These are phyloP conservation scores for Phodopus roborovskii DNA, from an alignment of 2,113 vertebrate genomes.

Conservation along the genomic window DNA sequence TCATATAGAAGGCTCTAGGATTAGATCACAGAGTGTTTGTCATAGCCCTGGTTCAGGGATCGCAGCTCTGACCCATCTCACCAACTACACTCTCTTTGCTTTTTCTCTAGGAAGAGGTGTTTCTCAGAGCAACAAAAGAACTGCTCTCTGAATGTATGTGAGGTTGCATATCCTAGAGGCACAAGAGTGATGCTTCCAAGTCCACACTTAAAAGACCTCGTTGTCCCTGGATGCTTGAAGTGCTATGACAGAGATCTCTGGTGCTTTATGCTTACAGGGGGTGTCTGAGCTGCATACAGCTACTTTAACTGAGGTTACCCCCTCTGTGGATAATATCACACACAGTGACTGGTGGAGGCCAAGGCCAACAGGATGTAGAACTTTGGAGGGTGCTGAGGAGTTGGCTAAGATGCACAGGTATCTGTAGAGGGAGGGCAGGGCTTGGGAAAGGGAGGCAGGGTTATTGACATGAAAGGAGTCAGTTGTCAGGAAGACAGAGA, in stretches of 20 bases:
- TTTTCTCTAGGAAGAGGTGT: background rate
- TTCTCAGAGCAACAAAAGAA: background rate
- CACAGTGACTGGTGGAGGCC: background rate
- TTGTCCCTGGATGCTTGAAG: background rate
- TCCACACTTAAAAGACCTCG: background rate
- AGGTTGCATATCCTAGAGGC: background rate
- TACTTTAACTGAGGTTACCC: background rate
- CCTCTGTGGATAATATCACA: rapidly evolving
- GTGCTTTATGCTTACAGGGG: background rate
- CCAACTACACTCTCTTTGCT: background rate
- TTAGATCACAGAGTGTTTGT: too few relatives aligned
- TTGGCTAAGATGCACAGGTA: background rate
- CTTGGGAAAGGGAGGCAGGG: background rate
- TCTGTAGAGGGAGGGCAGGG: background rate
- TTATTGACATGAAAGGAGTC: background rate
- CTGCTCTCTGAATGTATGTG: background rate
- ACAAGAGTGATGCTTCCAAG: background rate
- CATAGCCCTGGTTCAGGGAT: background rate
- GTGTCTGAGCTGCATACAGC: background rate
- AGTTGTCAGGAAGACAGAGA: background rate
- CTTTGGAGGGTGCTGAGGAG: background rate
- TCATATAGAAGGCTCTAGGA: background rate
- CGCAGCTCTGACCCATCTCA: background rate
- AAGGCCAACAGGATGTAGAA: background rate
- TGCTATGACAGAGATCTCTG: background rate